A percentile compares a stretch with the other conserved stretches of the same genome.
These are phyloP conservation scores for Cisticola juncidis DNA, from an alignment of 2,113 vertebrate genomes.

Conservation along the genomic window DNA sequence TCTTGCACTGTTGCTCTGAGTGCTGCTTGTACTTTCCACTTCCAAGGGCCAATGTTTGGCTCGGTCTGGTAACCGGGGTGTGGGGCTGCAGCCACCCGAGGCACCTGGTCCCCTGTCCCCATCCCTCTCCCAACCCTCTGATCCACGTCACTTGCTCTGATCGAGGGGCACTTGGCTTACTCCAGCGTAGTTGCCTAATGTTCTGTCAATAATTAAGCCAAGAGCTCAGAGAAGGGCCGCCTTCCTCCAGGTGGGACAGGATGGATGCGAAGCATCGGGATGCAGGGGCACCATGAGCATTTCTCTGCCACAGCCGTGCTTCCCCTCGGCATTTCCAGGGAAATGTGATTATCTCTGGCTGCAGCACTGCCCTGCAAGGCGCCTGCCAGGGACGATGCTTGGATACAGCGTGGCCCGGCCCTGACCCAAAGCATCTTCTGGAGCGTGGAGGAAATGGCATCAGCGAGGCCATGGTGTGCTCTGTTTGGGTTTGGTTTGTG, in stretches of 20 bases:
- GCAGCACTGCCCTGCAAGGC: neutral
- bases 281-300: rapidly evolving
- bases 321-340: neutral
- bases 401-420: rapidly evolving
- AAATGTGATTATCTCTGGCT: neutral
- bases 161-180: slow-evolving; percentile 16
- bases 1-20: neutral
- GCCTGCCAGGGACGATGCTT: rapidly evolving
- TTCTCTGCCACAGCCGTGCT: rapidly evolving
- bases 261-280: neutral
- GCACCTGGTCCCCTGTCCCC: neutral
- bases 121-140: neutral
- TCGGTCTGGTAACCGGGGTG: rapidly evolving
- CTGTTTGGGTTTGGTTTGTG: neutral
- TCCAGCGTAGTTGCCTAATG: neutral
- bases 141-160: neutral
- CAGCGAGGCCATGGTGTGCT: neutral
- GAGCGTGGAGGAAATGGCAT: rapidly evolving
- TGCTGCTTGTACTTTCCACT: rapidly evolving
- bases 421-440: neutral
- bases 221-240: neutral
- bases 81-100: neutral
- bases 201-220: slow-evolving; percentile 19
- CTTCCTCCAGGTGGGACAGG: neutral
- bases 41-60: rapidly evolving